Evolutionary conservation across 1,140 invertebrate genomes (phyloP), one percentile per base, ranked within the genome.

Genomic region (Drosophila miranda): DNA sequence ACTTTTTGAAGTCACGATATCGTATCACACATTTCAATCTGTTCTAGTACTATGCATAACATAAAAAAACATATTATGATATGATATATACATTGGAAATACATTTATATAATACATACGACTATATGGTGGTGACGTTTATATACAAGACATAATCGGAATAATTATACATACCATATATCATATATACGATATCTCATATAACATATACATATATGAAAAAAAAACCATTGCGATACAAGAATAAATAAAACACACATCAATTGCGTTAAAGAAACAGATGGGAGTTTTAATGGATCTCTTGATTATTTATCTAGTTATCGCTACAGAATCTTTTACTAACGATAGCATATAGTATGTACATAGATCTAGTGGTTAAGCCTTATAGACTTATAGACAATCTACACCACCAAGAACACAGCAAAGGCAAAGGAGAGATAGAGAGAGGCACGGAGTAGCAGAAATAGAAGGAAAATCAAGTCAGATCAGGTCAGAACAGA

Each of bases 161-260:
- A 77, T 80, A 80, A 82, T 69, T 87, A 87, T 82, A 82, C 73
- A 81, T 77, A 81, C 59, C 62, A 68, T 49, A 68, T 78, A 78
- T 57, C 68, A 72, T 73, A 73, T 76, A 80, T 69, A 75, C 54
- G 58, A 84, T 76, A 81, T 69, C 70, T 69, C 70, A 77, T 70
- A 81, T 58, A 67, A 75, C 54, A 63, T 73, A 74, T 74, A 76
- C 59, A 80, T 74, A 86, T 80, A 84, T 73, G 67, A 77, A 58
- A 51, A 57, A 34, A 11, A 13, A 38, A 68, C 11, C 23, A 68
- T 68, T 79, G 74, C 71, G 60, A 86, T 86, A 87, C 75, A 87
- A 87, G 70, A 87, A 84, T 84, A 80, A 86, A 87, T 78, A 74
- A 86, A 84, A 70, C 64, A 83, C 56, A 66, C 56, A 86, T 77